These are phyloP conservation scores for Pinna nobilis DNA, from an alignment of 1,140 invertebrate genomes.

Conservation along the genomic window DNA sequence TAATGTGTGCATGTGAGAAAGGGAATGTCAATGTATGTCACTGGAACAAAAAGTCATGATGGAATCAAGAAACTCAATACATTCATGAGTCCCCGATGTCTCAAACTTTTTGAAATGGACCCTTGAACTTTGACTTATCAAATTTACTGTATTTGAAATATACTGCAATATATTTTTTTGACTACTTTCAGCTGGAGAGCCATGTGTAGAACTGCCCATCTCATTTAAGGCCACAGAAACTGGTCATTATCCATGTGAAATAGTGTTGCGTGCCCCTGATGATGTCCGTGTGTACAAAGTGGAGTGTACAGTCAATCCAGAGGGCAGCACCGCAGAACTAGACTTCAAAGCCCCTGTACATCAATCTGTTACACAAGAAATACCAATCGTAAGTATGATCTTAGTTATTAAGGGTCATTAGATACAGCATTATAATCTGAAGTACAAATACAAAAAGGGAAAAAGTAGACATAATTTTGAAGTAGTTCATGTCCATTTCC, in stretches of 20 bases:
- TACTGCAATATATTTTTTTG: neutral
- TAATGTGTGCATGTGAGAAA: too few species aligned
- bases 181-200: slow-evolving; percentile 15
- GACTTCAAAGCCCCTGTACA: slow-evolving; percentile 70
- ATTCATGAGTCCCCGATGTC: too few species aligned
- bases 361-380: slow-evolving; percentile 70
- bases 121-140: neutral
- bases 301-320: slow-evolving; percentile 71
- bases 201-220: slow-evolving; percentile 64
- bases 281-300: slow-evolving; percentile 72
- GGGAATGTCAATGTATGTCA: too few species aligned
- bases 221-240: slow-evolving; percentile 63
- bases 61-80: too few species aligned
- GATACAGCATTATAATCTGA: too few species aligned
- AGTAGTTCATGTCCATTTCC: too few species aligned
- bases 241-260: slow-evolving; percentile 69
- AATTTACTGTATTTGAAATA: neutral
- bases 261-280: slow-evolving; percentile 62
- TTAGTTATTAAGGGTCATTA: too few species aligned
- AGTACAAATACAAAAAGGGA: too few species aligned
- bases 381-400: slow-evolving; percentile 70
- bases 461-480: too few species aligned
- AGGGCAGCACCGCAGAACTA: slow-evolving; percentile 70
- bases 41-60: too few species aligned
- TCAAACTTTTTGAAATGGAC: too few species aligned